Evolutionary conservation across 2,113 vertebrate species (phyloP), one percentile per base, ranked within the genome.

Genomic region (Etheostoma cragini): DNA sequence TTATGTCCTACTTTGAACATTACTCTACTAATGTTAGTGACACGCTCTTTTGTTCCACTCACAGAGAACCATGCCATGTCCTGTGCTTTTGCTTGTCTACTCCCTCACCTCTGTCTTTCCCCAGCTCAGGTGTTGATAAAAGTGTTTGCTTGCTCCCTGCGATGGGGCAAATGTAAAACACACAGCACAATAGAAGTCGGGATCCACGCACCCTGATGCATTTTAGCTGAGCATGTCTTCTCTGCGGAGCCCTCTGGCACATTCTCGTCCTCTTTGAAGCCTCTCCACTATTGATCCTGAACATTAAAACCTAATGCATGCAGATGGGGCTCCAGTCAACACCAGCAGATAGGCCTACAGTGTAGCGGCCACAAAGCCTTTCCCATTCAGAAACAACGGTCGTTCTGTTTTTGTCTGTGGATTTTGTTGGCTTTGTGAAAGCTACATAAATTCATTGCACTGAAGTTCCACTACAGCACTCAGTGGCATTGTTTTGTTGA

Each of bases 231-330:
- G 62, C 65, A 42, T 73, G 62, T 87, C 78, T 74, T 5, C 83
- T 93, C 76, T 17, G 5, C 10, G 10, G 83, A 86, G 83, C 87
- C 90, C 83, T 86, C 64, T 84, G 90, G 88, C 91, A 65, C 75
- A 19, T 21, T 0, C 76, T 64, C 21, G 66, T 81, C 82, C 83
- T 80, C 87, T 88, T 92, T 92, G 90, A 91, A 90, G 86, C 88
- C 47, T 73, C 84, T 84, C 89, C 80, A 67, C 87, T 87, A 92
- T 92, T 88, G 91, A 93, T 93, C 63, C 72, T 0, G 47, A 68
- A 54, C 75, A 63, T 58, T 76, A 68, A 17, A 82, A 76, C 67
- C 75, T 67, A 81, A 89, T 78, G 80, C 81, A 87, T 83, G 85
- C 81, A 91, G 88, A 91, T 88, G 76, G 60, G 78, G 61, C 78